Evolutionary conservation across 2,888 invertebrate species (phyloP).

Genomic region (Oscheius sp.): DNA sequence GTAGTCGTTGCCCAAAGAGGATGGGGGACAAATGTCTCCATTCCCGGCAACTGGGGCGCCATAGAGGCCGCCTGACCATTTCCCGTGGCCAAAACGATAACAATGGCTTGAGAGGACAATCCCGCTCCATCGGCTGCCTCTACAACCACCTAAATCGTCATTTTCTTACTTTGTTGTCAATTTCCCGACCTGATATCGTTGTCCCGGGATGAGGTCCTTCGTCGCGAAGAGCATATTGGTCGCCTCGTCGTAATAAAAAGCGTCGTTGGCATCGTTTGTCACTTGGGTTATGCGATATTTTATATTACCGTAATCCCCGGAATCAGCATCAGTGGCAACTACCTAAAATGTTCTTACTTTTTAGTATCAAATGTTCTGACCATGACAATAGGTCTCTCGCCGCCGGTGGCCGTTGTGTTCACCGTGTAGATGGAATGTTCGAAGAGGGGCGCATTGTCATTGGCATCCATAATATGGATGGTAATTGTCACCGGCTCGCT

Average conservation of each 20-base stretch:
- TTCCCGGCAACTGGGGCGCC: slow-evolving; percentile 47
- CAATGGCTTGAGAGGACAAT: slow-evolving; percentile 51
- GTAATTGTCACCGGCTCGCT: slow-evolving; percentile 69
- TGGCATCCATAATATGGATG: slow-evolving; percentile 71
- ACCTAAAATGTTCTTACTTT: slow-evolving; percentile 41
- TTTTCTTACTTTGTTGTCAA: background rate
- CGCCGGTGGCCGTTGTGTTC: slow-evolving; percentile 63
- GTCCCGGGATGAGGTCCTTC: slow-evolving; percentile 63
- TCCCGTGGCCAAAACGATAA: slow-evolving; percentile 54
- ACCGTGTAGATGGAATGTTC: slow-evolving; percentile 67
- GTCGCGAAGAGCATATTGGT: slow-evolving; percentile 63
- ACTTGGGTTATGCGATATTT: slow-evolving; percentile 67
- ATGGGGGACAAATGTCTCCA: slow-evolving; percentile 57
- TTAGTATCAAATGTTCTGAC: slow-evolving; percentile 28
- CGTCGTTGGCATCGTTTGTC: slow-evolving; percentile 62
- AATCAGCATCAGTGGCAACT: slow-evolving; percentile 65
- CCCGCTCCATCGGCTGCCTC: slow-evolving; percentile 66
- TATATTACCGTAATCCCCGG: slow-evolving; percentile 61
- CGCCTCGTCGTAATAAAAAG: slow-evolving; percentile 67
- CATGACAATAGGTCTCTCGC: slow-evolving; percentile 51
- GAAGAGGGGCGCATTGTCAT: slow-evolving; percentile 70
- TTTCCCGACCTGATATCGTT: slow-evolving; percentile 63
- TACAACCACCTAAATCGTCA: slow-evolving; percentile 50
- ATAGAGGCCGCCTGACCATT: slow-evolving; percentile 17
- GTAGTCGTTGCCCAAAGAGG: slow-evolving; percentile 43